phyloP scores from a whole-genome alignment of 2,888 invertebrate species.

The Acleris cristana region DNA sequence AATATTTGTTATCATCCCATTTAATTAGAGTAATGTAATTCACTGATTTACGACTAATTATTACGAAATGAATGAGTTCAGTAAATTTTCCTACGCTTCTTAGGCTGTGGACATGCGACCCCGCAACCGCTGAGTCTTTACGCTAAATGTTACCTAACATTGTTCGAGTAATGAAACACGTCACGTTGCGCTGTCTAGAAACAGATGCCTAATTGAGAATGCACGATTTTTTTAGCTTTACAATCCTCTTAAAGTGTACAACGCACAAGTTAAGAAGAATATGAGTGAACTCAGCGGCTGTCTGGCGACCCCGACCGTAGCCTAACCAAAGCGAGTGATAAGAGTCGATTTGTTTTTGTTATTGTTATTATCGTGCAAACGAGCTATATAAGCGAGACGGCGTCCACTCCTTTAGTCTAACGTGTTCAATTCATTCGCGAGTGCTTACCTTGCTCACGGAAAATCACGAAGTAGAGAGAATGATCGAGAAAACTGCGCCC shows the following conservation, averaged over 20 bases:
- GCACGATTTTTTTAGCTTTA: no score
- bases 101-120: slow-evolving; percentile 13
- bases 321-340: slow-evolving; percentile 9
- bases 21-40: not conserved
- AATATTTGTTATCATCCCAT: not conserved
- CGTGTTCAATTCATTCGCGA: not conserved
- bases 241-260: no score
- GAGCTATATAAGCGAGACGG: slow-evolving; percentile 24
- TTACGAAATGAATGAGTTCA: slow-evolving; percentile 12
- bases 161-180: no score
- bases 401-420: slow-evolving; percentile 9
- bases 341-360: slow-evolving; percentile 29
- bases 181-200: no score
- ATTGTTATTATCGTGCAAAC: slow-evolving; percentile 28
- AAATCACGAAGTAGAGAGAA: slow-evolving; percentile 41
- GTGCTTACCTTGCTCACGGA: not conserved
- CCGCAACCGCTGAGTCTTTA: not conserved
- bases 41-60: not conserved
- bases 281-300: not conserved
- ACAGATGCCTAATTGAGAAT: no score
- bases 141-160: no score
- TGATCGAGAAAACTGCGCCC: slow-evolving; percentile 62
- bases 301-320: not conserved
- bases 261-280: no score
- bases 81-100: slow-evolving; percentile 14